Base-by-base conservation (phyloP, 2,113 vertebrate species). In the Amblyornis subalaris region DNA sequence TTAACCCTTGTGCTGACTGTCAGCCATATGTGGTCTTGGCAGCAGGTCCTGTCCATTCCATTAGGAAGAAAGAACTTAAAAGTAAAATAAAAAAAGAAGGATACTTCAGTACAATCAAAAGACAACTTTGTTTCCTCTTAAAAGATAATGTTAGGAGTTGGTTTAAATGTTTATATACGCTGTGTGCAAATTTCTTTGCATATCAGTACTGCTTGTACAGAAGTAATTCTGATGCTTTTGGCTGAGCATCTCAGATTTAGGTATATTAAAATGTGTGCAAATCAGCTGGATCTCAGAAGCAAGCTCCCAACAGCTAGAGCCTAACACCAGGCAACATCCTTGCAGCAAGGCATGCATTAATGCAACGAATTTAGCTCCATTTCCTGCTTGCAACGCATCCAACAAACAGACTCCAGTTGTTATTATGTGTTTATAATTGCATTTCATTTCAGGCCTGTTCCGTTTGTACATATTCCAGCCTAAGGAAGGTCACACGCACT, bases 401-500 rank as follows among this genome's bases (percentile, higher is more conserved):
- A 88, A 54, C 58, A 73, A 69, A 62, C 88, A 88, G 90, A 64
- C 51, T 77, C 81, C 57, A 71, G 83, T 67, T 84, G 53, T 89
- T 74, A 64, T 53, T 86, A 94, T 17, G 47, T 83, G 89, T 88
- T 91, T 93, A 73, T 91, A 93, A 91, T 71, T 66, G 45, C 38
- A 60, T 88, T 89, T 95, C 48, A 91, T 95, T 93, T 74, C 75
- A 53, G 38, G 75, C 51, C 69, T 90, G 75, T 55, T 95, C 88
- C 74, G 86, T 77, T 93, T 95, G 91, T 91, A 90, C 6, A 7
- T 26, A 71, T 60, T 88, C 89, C 82, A 91, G 55, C 25, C 12
- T 35, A 54, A 35, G 66, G 80, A 69, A 91, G 86, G 81, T 93
- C 88, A 70, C 78, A 77, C 5, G 2, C 71, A 55, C 64, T 60